A percentile compares a stretch with the other conserved stretches of the same genome.
These are phyloP conservation scores for Acromyrmex echinatior DNA, from an alignment of 1,140 invertebrate species.

Conservation along the genomic window DNA sequence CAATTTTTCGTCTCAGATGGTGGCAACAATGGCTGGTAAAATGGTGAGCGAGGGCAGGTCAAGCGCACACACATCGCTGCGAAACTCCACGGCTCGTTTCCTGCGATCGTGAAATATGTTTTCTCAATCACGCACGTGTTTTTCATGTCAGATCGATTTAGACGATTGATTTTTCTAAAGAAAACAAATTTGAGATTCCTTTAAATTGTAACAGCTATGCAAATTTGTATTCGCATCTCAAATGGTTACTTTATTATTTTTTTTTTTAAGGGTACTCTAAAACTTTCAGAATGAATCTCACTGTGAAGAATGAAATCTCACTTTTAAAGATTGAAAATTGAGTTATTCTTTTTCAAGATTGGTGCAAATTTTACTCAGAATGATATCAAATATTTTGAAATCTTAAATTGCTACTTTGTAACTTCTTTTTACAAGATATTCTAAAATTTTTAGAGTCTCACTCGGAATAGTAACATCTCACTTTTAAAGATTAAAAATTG, in stretches of 20 bases:
- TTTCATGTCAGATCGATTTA: not conserved
- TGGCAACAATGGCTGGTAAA: constrained; percentile 82
- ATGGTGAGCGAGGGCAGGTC: constrained; percentile 82
- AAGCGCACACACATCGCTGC: constrained; percentile 73
- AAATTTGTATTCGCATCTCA: not conserved
- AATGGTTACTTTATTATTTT: not conserved
- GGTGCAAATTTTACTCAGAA: too few relatives aligned
- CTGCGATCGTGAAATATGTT: not conserved
- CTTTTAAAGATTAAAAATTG: too few relatives aligned
- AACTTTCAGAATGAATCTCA: too few relatives aligned
- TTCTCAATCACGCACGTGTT: not conserved
- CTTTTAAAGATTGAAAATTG: too few relatives aligned
- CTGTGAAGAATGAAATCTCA: too few relatives aligned
- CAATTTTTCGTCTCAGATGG: constrained; percentile 74
- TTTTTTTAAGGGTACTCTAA: too few relatives aligned
- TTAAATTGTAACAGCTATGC: too few relatives aligned
- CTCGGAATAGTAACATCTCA: too few relatives aligned
- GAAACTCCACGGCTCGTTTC: constrained; percentile 46
- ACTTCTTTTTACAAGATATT: not conserved
- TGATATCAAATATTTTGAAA: too few relatives aligned
- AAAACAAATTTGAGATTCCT: not conserved
- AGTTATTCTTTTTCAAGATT: too few relatives aligned
- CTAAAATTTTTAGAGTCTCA: too few relatives aligned
- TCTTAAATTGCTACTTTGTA: not conserved
- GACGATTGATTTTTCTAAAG: not conserved